Conservation (phyloP, 2,113 vertebrate genomes). For the Chinchilla lanigera region DNA sequence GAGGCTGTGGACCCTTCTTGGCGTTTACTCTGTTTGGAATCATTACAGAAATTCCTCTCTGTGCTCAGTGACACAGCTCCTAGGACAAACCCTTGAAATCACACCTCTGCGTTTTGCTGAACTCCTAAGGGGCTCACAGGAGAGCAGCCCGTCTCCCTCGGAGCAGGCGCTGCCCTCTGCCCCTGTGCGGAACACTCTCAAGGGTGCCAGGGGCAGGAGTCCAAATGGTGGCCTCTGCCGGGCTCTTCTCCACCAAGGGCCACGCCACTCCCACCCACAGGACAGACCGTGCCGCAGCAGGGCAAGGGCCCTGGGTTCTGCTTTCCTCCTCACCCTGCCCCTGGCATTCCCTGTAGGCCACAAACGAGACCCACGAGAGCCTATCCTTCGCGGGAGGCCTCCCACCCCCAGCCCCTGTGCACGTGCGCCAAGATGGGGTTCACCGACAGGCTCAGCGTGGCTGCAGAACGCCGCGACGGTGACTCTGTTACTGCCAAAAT, state of each 20-base stretch:
- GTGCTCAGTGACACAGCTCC: not conserved
- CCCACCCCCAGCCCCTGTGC: not conserved
- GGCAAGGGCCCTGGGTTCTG: no score
- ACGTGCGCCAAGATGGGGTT: not conserved
- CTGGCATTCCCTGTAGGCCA: not conserved
- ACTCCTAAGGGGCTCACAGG: not conserved
- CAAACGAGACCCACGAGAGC: not conserved
- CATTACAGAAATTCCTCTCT: slow-evolving; percentile 58
- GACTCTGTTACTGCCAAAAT: slow-evolving; percentile 56
- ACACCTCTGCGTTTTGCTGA: not conserved
- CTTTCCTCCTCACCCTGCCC: no score
- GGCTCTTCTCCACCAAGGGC: not conserved
- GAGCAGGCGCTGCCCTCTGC: not conserved
- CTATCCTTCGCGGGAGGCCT: not conserved
- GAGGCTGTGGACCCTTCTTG: slow-evolving; percentile 83
- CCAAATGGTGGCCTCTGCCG: not conserved
- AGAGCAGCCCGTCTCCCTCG: not conserved
- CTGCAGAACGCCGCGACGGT: slow-evolving; percentile 19
- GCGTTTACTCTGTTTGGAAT: slow-evolving; percentile 81
- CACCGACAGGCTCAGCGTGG: not conserved
- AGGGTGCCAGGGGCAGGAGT: not conserved
- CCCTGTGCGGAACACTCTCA: not conserved
- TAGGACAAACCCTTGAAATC: slow-evolving; percentile 37
- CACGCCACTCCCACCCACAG: no score
- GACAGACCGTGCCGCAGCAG: no score